Evolutionary conservation across 37 sponge, comb jelly and placozoan genomes (phyloP).

Genomic region (Oopsacas minuta): DNA sequence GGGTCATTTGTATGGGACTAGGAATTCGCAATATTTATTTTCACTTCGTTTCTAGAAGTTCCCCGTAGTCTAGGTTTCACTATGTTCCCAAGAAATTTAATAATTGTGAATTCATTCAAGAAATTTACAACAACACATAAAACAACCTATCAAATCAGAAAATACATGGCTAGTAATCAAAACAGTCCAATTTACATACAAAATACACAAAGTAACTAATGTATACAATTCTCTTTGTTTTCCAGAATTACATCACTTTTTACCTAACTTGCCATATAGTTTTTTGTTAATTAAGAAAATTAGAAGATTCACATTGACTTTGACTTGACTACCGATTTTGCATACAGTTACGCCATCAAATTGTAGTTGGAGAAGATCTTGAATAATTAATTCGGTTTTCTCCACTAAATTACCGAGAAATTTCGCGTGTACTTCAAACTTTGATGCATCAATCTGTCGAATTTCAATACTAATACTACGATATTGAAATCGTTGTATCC

Average conservation of each 20-base stretch:
- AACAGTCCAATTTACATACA: constrained; percentile 14
- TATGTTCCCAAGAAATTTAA: no score
- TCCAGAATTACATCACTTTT: neutral
- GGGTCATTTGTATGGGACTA: no score
- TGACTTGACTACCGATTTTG: constrained; percentile 86
- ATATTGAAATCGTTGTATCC: constrained; percentile 70
- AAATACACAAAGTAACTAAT: neutral
- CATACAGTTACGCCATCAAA: constrained; percentile 93
- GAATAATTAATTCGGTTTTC: constrained; percentile 79
- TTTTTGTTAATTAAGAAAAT: constrained; percentile 96
- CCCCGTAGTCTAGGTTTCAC: no score
- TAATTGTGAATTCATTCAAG: neutral
- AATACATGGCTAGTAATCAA: neutral
- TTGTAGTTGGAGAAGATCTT: constrained; percentile 86
- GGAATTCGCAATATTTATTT: no score
- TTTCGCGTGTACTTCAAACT: constrained; percentile 87
- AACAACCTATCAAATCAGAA: neutral
- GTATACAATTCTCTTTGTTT: neutral
- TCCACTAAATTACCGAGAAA: constrained; percentile 82
- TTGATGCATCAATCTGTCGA: constrained; percentile 57
- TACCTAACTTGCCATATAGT: constrained; percentile 63
- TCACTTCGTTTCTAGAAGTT: no score
- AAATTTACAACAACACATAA: neutral
- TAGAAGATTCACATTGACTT: constrained; percentile 92
- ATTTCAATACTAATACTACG: constrained; percentile 88